phyloP scores from a whole-genome alignment of 53 echinoderm and acorn worm species.

The Glandiceps talaboti region DNA sequence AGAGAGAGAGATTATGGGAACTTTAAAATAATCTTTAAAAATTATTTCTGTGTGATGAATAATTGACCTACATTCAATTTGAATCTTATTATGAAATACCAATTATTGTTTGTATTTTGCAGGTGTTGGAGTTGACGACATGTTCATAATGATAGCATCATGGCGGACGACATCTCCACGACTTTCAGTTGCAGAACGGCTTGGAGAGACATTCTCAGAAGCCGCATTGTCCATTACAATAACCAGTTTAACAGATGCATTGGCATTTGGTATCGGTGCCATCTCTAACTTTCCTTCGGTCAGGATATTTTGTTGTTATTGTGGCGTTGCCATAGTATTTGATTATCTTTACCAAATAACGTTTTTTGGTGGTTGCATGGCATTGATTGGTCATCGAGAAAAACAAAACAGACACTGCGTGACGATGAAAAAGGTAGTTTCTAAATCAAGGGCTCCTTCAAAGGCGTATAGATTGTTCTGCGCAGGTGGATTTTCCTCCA shows the following conservation, averaged over 20 bases:
- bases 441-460: constrained; percentile 42
- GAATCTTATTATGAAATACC: too few relatives aligned
- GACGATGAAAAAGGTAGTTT: constrained; percentile 39
- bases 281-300: constrained; percentile 37
- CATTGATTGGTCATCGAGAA: constrained; percentile 64
- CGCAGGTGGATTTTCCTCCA: constrained; percentile 39
- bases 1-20: too few relatives aligned
- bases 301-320: constrained; percentile 40
- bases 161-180: constrained; percentile 35
- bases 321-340: constrained; percentile 37
- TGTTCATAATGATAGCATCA: constrained; percentile 55
- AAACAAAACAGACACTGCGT: constrained; percentile 61
- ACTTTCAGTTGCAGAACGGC: constrained; percentile 20
- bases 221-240: constrained; percentile 70
- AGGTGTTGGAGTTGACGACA: constrained; percentile 62
- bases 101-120: too few relatives aligned
- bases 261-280: constrained; percentile 52
- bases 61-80: too few relatives aligned
- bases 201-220: constrained; percentile 42
- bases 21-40: too few relatives aligned
- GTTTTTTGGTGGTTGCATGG: constrained; percentile 82
- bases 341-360: constrained; percentile 54
- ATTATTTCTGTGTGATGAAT: too few relatives aligned
- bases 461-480: constrained; percentile 60
- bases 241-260: constrained; percentile 44